Conservation (phyloP, 2,888 invertebrate genomes). For the Aphodius sticticus region DNA sequence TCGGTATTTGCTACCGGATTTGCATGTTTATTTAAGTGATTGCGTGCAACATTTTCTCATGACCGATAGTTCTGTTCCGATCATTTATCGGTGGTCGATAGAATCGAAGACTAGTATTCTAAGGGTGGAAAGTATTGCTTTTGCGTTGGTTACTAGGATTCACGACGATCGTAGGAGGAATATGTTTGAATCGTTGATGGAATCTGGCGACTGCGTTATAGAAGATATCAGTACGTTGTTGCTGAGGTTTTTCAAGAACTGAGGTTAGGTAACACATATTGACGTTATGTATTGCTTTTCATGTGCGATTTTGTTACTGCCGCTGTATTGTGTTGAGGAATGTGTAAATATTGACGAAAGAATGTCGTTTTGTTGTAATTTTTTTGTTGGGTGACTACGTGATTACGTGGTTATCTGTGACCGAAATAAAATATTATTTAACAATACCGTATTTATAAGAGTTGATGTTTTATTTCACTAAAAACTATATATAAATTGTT, state of each 20-base stretch:
- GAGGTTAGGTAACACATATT: background rate
- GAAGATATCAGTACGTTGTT: background rate
- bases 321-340: too few species aligned
- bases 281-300: too few species aligned
- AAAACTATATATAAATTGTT: too few species aligned
- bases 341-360: too few species aligned
- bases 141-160: constrained; percentile 65
- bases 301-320: too few species aligned
- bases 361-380: too few species aligned
- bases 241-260: background rate
- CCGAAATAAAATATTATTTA: too few species aligned
- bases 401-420: too few species aligned
- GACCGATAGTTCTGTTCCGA: constrained; percentile 62
- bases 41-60: constrained; percentile 66
- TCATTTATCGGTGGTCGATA: constrained; percentile 68
- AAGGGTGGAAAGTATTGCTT: constrained; percentile 67
- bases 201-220: background rate
- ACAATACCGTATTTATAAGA: too few species aligned
- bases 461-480: too few species aligned
- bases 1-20: constrained; percentile 65
- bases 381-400: too few species aligned
- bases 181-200: background rate
- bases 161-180: constrained; percentile 47
- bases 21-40: constrained; percentile 62
- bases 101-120: constrained; percentile 69